Conservation (phyloP, 53 echinoderm and acorn worm genomes). For the Echinometra lucunter region DNA sequence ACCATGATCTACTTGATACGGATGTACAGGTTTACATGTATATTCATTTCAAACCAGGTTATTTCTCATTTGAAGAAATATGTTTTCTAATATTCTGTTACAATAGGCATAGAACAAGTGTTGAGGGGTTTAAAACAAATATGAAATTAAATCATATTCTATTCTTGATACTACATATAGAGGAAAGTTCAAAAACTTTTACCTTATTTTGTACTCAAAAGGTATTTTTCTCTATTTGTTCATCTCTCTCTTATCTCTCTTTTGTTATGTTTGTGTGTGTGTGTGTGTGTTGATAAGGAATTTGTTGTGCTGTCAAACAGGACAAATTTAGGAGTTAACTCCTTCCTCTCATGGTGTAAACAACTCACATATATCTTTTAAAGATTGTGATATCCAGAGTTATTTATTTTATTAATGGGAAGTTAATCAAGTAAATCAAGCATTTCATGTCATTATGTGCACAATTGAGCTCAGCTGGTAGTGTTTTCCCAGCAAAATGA, state of each 20-base stretch:
- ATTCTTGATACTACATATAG: slow-evolving; percentile 36
- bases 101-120: not conserved
- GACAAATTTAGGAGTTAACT: not conserved
- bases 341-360: not conserved
- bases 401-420: slow-evolving; percentile 20
- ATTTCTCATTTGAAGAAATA: not conserved
- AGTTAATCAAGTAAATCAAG: slow-evolving; percentile 2
- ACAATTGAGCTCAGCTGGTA: not conserved
- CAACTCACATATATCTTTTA: not conserved
- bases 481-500: not conserved
- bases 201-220: slow-evolving; percentile 32
- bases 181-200: not conserved
- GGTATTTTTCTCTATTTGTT: slow-evolving; percentile 27
- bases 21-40: not conserved
- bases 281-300: not conserved
- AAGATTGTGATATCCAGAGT: slow-evolving; percentile 3
- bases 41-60: not conserved
- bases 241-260: not conserved
- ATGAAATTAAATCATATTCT: not conserved
- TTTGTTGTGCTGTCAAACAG: not conserved
- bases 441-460: not conserved
- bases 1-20: not conserved
- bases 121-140: not conserved
- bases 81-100: not conserved
- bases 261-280: not conserved